Evolutionary conservation across 2,888 invertebrate species (phyloP).

Genomic region (Drosophila antonietae): DNA sequence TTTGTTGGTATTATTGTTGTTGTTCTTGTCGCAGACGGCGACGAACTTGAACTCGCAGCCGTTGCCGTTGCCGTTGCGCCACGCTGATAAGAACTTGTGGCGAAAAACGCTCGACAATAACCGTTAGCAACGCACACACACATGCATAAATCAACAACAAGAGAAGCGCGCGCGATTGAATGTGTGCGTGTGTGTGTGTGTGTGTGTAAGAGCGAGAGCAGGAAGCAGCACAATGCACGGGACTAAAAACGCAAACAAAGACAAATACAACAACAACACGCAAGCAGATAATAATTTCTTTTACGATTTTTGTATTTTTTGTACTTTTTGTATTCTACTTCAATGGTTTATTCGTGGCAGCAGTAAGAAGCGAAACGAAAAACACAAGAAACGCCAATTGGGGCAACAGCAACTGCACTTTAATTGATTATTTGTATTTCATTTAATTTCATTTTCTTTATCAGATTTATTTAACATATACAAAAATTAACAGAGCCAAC

Average conservation of each 20-base stretch:
- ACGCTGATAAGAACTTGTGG: constrained; percentile 52
- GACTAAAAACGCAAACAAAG: constrained; percentile 50
- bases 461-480: constrained; percentile 27
- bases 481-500: constrained; percentile 19
- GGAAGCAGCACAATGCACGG: constrained; percentile 58
- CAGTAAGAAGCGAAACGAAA: constrained; percentile 36
- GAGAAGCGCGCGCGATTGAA: constrained; percentile 1
- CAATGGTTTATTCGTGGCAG: constrained; percentile 35
- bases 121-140: constrained; percentile 24
- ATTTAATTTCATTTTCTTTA: constrained; percentile 30
- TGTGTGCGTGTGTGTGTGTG: constrained; percentile 1
- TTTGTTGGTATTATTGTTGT: constrained; percentile 3
- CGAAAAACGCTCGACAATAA: constrained; percentile 49
- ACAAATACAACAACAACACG: constrained; percentile 34
- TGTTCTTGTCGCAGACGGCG: constrained; percentile 25
- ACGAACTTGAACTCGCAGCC: constrained; percentile 47
- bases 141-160: constrained; percentile 23
- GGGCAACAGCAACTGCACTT: constrained; percentile 47
- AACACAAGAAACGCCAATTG: constrained; percentile 36
- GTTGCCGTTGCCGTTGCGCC: constrained; percentile 17
- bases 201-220: constrained; percentile 34
- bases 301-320: constrained; percentile 1
- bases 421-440: constrained; percentile 57
- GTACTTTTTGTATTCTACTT: constrained; percentile 29
- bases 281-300: constrained; percentile 48